Evolutionary conservation across 1,140 invertebrate genomes (phyloP).

Genomic region (Pseudobourletiella spinata): DNA sequence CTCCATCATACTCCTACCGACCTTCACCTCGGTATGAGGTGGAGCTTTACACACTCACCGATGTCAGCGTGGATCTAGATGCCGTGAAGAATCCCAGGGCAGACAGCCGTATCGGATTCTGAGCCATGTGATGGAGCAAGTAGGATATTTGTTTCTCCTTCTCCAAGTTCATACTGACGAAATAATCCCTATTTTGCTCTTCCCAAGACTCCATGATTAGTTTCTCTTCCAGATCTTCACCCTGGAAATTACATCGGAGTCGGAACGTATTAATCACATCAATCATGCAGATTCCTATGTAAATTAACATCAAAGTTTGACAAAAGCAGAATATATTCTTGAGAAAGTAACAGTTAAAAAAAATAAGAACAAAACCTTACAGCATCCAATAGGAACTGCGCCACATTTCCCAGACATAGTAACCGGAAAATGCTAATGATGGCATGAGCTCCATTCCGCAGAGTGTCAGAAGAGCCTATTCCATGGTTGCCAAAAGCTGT

Average conservation of each 20-base stretch:
- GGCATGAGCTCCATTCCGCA: background rate
- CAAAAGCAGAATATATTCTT: background rate
- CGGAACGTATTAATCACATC: too few relatives aligned
- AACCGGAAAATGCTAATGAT: background rate
- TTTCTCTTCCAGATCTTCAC: constrained; percentile 1
- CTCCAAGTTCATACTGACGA: too few relatives aligned
- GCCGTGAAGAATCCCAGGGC: constrained; percentile 2
- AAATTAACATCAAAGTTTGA: background rate
- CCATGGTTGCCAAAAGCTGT: background rate
- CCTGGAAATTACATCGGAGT: background rate
- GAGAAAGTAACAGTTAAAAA: too few relatives aligned
- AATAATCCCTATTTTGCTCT: too few relatives aligned
- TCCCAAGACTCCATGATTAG: background rate
- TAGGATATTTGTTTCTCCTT: background rate
- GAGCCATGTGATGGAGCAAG: constrained; percentile 8
- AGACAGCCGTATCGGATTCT: constrained; percentile 5
- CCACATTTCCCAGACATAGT: background rate
- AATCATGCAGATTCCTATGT: background rate
- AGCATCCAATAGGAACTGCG: background rate
- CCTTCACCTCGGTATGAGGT: too few relatives aligned
- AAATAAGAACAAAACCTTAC: too few relatives aligned
- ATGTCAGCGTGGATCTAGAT: background rate
- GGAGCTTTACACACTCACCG: too few relatives aligned
- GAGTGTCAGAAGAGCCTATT: background rate
- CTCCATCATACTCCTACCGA: too few relatives aligned